These are phyloP conservation scores for Scomberomorus guttatus DNA, from an alignment of 2,797 vertebrate genomes.

Conservation along the genomic window DNA sequence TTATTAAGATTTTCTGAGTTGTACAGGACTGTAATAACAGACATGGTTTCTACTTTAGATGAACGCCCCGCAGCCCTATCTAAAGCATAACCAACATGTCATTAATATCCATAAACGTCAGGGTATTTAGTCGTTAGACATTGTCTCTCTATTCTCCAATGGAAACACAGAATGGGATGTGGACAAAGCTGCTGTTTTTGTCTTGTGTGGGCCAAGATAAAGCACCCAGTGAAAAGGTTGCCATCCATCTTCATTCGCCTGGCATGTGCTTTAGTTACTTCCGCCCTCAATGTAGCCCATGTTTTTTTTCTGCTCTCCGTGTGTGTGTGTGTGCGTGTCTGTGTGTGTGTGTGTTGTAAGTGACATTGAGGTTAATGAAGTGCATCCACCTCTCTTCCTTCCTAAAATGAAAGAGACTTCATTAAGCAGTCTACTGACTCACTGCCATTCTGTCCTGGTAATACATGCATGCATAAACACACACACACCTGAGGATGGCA, in stretches of 20 bases:
- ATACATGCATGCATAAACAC: constrained; percentile 10
- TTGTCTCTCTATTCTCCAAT: constrained; percentile 57
- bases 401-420: constrained; percentile 70
- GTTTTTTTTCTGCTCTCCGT: constrained; percentile 64
- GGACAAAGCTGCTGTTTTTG: constrained; percentile 73
- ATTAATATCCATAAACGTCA: constrained; percentile 82
- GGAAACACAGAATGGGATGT: constrained; percentile 57
- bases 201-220: constrained; percentile 77
- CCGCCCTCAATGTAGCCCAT: constrained; percentile 69
- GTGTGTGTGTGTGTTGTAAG: constrained; percentile 49
- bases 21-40: constrained; percentile 10
- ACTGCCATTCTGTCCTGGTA: constrained; percentile 27
- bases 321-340: constrained; percentile 21
- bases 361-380: constrained; percentile 82
- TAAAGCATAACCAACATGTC: constrained; percentile 35
- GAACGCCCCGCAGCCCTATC: constrained; percentile 28
- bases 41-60: constrained; percentile 51
- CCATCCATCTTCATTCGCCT: constrained; percentile 85
- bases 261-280: constrained; percentile 80
- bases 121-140: constrained; percentile 63
- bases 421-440: constrained; percentile 65
- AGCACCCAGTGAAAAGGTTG: constrained; percentile 80
- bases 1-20: constrained; percentile 21
- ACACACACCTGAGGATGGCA: constrained; percentile 33
- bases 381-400: constrained; percentile 77